Conservation (phyloP, 2,113 vertebrate genomes). For the Alethe castanea region DNA sequence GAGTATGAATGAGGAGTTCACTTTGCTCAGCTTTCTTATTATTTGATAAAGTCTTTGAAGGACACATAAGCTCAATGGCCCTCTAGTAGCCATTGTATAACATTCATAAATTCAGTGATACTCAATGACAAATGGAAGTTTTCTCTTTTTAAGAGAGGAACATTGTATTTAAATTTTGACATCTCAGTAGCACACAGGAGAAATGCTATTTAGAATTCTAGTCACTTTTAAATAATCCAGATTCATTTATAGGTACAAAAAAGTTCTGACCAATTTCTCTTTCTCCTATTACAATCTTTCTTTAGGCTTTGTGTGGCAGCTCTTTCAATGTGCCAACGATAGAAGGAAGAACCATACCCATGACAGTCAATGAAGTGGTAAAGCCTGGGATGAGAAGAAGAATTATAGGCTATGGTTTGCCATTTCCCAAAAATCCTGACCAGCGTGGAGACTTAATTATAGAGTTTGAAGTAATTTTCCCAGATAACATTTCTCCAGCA, state of each 20-base stretch:
- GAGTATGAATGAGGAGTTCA: neutral
- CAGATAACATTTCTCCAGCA: slow-evolving; percentile 87
- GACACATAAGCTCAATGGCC: neutral
- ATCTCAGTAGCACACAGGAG: neutral
- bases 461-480: slow-evolving; percentile 96
- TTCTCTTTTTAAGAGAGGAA: neutral
- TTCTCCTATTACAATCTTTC: neutral
- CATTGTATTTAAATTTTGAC: neutral
- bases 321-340: slow-evolving; percentile 95
- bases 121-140: neutral
- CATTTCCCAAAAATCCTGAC: slow-evolving; percentile 92
- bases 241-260: neutral
- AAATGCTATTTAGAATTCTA: neutral
- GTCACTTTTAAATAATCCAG: neutral
- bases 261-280: neutral
- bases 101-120: neutral
- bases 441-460: slow-evolving; percentile 96
- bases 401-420: slow-evolving; percentile 93
- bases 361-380: slow-evolving; percentile 94
- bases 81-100: neutral
- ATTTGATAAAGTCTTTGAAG: neutral
- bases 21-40: neutral
- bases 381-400: slow-evolving; percentile 95
- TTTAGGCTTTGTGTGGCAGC: slow-evolving; percentile 93
- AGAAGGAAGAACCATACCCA: slow-evolving; percentile 93